Evolutionary conservation across 1,140 invertebrate genomes (phyloP).

Genomic region (Drosophila willistoni): DNA sequence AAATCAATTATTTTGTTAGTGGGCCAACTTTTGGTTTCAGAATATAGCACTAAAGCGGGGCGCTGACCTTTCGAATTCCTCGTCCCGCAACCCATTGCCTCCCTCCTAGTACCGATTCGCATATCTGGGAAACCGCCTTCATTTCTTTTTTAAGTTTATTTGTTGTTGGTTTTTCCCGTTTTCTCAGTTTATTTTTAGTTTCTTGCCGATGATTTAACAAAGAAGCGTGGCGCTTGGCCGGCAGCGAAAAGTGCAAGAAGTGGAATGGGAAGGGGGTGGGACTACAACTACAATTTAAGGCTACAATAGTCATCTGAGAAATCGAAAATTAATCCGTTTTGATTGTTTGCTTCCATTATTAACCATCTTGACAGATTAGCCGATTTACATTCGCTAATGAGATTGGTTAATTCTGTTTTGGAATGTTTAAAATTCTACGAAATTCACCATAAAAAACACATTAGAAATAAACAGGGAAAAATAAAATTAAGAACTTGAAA

Average conservation of each 20-base stretch:
- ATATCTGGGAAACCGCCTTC: slow-evolving; percentile 31
- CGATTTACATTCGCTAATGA: too few relatives aligned
- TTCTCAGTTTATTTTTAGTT: slow-evolving; percentile 37
- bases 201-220: slow-evolving; percentile 25
- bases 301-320: too few relatives aligned
- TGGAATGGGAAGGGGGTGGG: too few relatives aligned
- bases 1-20: slow-evolving; percentile 67
- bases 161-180: slow-evolving; percentile 20
- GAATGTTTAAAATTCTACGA: background rate
- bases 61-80: slow-evolving; percentile 40
- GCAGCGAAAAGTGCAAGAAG: background rate
- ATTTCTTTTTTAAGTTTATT: slow-evolving; percentile 19
- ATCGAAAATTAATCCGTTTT: too few relatives aligned
- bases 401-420: too few relatives aligned
- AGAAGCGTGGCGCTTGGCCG: background rate
- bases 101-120: slow-evolving; percentile 34
- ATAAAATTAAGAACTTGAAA: background rate
- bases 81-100: background rate
- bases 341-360: too few relatives aligned
- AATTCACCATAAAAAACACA: background rate
- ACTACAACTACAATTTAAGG: too few relatives aligned
- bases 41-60: slow-evolving; percentile 31
- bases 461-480: background rate
- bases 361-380: too few relatives aligned
- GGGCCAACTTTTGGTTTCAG: slow-evolving; percentile 58